These are phyloP conservation scores for Leucoraja ocellata DNA, from an alignment of 2,797 vertebrate genomes.

Conservation along the genomic window DNA sequence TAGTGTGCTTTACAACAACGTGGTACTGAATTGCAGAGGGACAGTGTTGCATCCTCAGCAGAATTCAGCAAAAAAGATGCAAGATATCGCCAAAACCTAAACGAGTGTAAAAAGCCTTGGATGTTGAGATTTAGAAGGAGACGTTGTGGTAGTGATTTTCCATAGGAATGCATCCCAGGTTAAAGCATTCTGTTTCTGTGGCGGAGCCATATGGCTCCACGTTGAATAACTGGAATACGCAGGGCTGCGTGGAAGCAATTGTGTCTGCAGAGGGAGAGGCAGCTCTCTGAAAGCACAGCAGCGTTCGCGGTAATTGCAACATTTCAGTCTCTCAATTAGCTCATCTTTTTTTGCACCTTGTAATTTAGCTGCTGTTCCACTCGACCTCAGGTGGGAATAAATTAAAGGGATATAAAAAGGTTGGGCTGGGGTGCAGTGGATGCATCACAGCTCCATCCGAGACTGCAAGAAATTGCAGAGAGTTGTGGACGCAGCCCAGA, in stretches of 20 bases:
- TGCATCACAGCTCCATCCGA: too few species aligned
- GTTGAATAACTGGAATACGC: background rate
- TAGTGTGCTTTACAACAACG: background rate
- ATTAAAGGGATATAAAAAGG: background rate
- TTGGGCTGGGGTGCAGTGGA: background rate
- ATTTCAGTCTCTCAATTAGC: background rate
- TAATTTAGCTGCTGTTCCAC: background rate
- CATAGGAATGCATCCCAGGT: background rate
- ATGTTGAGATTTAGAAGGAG: background rate
- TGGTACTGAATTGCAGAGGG: background rate
- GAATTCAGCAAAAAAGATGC: background rate
- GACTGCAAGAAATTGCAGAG: too few species aligned
- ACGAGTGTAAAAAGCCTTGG: background rate
- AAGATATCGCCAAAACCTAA: background rate
- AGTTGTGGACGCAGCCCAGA: too few species aligned
- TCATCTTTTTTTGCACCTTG: background rate
- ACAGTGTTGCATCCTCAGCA: background rate
- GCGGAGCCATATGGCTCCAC: constrained; percentile 9
- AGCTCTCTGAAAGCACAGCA: background rate
- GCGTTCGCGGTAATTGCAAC: background rate
- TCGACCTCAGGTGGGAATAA: too few species aligned
- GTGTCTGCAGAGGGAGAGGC: background rate
- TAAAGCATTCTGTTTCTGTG: background rate
- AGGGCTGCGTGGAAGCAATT: background rate
- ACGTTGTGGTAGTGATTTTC: background rate